Conservation (phyloP, 2,888 invertebrate species). For the Athalia circularis region DNA sequence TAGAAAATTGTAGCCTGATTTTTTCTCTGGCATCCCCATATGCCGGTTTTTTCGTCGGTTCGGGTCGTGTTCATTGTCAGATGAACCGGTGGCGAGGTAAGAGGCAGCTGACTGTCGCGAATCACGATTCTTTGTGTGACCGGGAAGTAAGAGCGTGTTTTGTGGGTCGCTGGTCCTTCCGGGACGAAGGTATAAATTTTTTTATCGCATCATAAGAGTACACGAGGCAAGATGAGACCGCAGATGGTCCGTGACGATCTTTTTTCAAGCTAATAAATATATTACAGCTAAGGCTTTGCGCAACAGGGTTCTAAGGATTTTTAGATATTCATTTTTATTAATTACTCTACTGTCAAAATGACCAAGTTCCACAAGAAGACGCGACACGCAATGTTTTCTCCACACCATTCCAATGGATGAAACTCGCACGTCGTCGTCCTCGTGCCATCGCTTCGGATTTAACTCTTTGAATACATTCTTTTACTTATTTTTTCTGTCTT, state of each 20-base stretch:
- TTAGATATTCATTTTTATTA: constrained; percentile 33
- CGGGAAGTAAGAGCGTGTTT: constrained; percentile 39
- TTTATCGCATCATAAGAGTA: constrained; percentile 14
- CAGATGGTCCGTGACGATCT: constrained; percentile 10
- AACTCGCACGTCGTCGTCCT: background rate
- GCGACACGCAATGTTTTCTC: constrained; percentile 20
- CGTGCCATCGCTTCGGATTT: constrained; percentile 11
- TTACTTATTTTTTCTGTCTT: background rate
- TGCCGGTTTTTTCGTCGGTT: constrained; percentile 16
- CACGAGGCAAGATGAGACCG: constrained; percentile 19
- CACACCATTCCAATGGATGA: background rate
- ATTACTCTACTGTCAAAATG: constrained; percentile 14
- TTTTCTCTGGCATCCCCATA: background rate
- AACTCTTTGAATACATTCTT: constrained; percentile 16
- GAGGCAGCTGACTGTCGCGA: constrained; percentile 34
- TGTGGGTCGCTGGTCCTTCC: constrained; percentile 33
- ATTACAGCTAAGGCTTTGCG: background rate
- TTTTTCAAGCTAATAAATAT: constrained; percentile 22
- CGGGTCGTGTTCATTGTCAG: constrained; percentile 28
- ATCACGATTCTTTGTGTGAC: constrained; percentile 42
- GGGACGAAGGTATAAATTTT: constrained; percentile 9
- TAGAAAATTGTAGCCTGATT: constrained; percentile 22
- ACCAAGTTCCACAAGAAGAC: constrained; percentile 4
- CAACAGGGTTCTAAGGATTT: background rate
- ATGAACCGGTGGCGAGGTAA: constrained; percentile 21